Conservation (phyloP, 2,797 vertebrate species). For the Discoglossus pictus region DNA sequence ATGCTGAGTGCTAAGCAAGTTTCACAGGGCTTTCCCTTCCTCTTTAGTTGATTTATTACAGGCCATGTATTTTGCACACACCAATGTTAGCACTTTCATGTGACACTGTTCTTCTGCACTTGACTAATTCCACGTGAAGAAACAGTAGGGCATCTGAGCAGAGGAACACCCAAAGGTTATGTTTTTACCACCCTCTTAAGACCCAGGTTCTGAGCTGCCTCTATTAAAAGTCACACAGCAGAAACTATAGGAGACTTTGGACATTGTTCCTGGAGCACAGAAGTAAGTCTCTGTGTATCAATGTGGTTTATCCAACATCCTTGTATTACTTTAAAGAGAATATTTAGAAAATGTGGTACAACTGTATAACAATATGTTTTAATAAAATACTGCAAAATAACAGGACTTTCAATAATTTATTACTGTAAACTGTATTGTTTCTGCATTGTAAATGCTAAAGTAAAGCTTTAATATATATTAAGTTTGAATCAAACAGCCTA, state of each 20-base stretch:
- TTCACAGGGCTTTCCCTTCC: constrained; percentile 6
- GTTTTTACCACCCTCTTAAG: constrained; percentile 34
- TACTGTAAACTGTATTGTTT: no score
- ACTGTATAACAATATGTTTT: no score
- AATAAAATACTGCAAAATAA: no score
- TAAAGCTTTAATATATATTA: no score
- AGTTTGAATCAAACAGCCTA: no score
- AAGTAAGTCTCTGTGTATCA: neutral
- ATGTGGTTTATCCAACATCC: no score
- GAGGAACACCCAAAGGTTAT: constrained; percentile 49
- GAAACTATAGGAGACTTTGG: no score
- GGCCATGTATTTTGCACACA: constrained; percentile 14
- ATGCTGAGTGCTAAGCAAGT: neutral
- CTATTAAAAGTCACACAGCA: no score
- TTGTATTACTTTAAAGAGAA: no score
- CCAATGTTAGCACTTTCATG: constrained; percentile 42
- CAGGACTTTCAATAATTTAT: no score
- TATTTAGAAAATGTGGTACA: no score
- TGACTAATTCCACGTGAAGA: constrained; percentile 51
- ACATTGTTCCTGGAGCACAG: neutral
- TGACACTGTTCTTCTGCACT: constrained; percentile 41
- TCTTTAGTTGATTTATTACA: constrained; percentile 31
- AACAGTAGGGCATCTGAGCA: constrained; percentile 27
- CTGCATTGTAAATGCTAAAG: no score
- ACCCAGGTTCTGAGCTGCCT: neutral